phyloP scores from a whole-genome alignment of 2,113 vertebrate genomes.

The Otis tarda region DNA sequence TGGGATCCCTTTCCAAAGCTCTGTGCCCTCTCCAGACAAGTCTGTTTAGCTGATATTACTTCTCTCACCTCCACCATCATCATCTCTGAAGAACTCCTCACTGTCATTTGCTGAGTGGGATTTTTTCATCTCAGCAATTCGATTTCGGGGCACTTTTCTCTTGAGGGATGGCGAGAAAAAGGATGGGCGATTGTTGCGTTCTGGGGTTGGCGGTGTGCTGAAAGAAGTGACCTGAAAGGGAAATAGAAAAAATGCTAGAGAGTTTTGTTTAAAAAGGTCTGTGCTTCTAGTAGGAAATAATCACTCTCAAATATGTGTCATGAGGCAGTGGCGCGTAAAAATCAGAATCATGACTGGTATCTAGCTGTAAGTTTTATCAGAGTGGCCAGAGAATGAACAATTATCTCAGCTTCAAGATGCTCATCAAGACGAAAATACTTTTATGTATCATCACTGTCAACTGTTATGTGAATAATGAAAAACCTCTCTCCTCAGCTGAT shows the following conservation, averaged over 20 bases:
- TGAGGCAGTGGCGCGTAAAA: neutral
- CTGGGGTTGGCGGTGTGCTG: constrained; percentile 94
- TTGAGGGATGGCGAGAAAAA: constrained; percentile 97
- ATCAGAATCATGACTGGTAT: neutral
- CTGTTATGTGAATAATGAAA: neutral
- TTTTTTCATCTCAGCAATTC: constrained; percentile 96
- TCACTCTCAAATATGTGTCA: neutral
- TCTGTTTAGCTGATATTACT: neutral
- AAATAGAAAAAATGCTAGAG: neutral
- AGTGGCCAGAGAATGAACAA: neutral
- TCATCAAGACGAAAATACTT: neutral
- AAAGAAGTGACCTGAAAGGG: constrained; percentile 91
- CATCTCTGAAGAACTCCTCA: constrained; percentile 96
- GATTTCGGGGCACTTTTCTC: constrained; percentile 88
- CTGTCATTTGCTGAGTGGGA: constrained; percentile 98
- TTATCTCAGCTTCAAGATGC: neutral
- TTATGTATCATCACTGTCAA: neutral
- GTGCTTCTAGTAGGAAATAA: neutral
- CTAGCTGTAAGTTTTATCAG: neutral
- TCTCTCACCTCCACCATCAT: constrained; percentile 79
- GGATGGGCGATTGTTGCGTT: constrained; percentile 89
- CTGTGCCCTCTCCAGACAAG: neutral
- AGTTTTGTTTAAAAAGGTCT: neutral
- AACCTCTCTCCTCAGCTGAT: neutral
- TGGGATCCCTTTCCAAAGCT: neutral